Conservation (phyloP, 2,113 vertebrate genomes). For the Tragelaphus imberbis region DNA sequence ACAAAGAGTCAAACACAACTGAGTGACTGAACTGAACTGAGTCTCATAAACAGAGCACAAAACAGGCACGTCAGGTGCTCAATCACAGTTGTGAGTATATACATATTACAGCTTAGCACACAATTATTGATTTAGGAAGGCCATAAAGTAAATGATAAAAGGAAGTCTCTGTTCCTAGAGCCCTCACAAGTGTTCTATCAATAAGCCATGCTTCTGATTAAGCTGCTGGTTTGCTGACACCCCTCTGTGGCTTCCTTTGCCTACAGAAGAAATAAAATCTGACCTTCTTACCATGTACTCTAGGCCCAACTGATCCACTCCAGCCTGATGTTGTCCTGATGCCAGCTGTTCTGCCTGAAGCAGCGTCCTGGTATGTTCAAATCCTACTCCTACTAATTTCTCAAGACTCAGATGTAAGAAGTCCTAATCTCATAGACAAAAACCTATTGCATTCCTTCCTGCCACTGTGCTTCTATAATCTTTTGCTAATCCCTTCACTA, state of each 20-base stretch:
- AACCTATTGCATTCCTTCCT: neutral
- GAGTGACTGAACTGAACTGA: too few relatives aligned
- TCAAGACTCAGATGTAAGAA: neutral
- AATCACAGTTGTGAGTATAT: neutral
- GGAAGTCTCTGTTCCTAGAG: neutral
- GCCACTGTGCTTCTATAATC: neutral
- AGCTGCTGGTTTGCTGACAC: neutral
- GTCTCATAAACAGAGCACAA: too few relatives aligned
- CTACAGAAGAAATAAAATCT: neutral
- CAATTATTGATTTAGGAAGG: neutral
- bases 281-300: neutral
- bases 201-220: neutral
- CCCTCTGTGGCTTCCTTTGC: neutral
- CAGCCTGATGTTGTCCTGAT: neutral
- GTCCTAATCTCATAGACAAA: neutral
- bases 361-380: neutral
- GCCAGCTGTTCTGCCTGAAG: too few relatives aligned
- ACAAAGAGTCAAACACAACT: too few relatives aligned
- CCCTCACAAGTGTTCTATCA: neutral
- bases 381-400: neutral
- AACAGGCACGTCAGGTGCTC: too few relatives aligned
- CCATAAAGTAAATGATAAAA: neutral
- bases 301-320: neutral
- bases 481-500: neutral
- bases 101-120: neutral